Evolutionary conservation across 2,888 invertebrate genomes (phyloP), one percentile per base, ranked within the genome.

Genomic region (Eupithecia subfuscata): DNA sequence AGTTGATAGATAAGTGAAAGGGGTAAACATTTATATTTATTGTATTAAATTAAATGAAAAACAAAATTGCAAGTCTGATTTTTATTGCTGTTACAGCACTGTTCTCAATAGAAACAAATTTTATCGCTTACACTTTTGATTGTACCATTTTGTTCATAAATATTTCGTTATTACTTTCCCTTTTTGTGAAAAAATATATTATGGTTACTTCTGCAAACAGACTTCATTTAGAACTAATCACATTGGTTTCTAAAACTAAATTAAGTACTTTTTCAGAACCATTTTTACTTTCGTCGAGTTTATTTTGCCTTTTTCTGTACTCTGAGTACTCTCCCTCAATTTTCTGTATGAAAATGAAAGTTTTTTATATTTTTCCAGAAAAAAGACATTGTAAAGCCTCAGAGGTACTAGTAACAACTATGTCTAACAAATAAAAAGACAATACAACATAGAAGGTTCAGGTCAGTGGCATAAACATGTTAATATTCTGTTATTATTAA

Each of bases 1-100:
- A 22, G 48, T 48, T 56, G 11, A 56, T 11, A 56, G 56, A 22
- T 25, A 56, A 16, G 52, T 22, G 11, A 22, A 22, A 56, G 52
- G 22, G 52, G 25, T 12, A 14, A 25, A 25, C 22, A 60, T 22
- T 11, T 25, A 3, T 40, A 4, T n/a, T 67, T 12, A 22, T 11
- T 37, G 37, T n/a, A 30, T 3, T 34, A 67, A 70, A 77, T 74
- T 80, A 85, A 80, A 85, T 82, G 79, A 85, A 89, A 86, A 84
- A 82, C 83, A 83, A 78, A 82, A 79, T 25, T 79, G 82, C 88
- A 91, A 90, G 91, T 92, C 91, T 90, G 93, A 92, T 93, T 92
- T 92, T 95, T 93, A 95, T 95, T 95, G 95, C 95, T 94, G 92
- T 93, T 85, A 91, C 94, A 95, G 95, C 95, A 90, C 89, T 84